Evolutionary conservation across 2,888 invertebrate genomes (phyloP).

Genomic region (Orchesellides sinensis): DNA sequence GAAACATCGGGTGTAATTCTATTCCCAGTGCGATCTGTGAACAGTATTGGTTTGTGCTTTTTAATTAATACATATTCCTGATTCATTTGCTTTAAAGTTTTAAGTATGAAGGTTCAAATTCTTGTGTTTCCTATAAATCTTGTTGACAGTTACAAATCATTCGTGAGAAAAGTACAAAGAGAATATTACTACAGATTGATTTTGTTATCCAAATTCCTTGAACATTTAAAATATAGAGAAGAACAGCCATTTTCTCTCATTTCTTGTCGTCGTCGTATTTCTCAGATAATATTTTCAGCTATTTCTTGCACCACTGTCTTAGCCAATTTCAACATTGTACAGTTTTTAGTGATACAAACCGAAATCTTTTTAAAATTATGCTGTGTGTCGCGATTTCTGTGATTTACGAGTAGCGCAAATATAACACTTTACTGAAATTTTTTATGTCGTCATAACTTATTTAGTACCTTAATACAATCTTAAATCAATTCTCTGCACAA

Average conservation of each 20-base stretch:
- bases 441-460: too few species aligned
- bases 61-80: background rate
- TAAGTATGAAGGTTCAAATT: conserved; percentile 56
- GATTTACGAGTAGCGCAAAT: too few species aligned
- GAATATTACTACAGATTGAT: conserved; percentile 9
- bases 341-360: too few species aligned
- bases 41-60: conserved; percentile 9
- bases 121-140: conserved; percentile 48
- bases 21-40: background rate
- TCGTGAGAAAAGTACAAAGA: conserved; percentile 54
- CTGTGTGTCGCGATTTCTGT: too few species aligned
- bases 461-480: too few species aligned
- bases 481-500: conserved; percentile 40
- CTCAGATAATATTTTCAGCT: too few species aligned
- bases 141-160: conserved; percentile 21
- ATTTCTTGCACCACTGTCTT: too few species aligned
- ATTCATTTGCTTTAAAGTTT: background rate
- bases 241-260: background rate
- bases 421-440: too few species aligned
- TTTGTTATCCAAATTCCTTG: background rate
- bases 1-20: background rate
- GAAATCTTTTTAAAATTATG: too few species aligned
- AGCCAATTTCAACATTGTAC: background rate
- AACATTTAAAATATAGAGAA: background rate
- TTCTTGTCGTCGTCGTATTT: background rate